phyloP scores from a whole-genome alignment of 1,140 invertebrate species.

The Caenorhabditis inopinata region DNA sequence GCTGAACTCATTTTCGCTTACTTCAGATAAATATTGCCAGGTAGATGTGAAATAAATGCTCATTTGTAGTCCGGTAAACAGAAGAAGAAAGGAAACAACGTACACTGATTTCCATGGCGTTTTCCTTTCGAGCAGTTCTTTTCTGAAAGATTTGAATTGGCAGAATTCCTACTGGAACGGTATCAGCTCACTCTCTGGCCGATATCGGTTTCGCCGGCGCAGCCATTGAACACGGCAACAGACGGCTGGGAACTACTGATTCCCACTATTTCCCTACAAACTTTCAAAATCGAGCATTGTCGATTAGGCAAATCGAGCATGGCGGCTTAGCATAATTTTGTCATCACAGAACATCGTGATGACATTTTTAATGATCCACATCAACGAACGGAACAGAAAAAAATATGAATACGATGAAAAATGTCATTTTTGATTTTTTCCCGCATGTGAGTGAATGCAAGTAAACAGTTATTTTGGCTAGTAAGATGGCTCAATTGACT shows the following conservation, averaged over 20 bases:
- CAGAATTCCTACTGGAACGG: too few species aligned
- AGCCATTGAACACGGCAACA: neutral
- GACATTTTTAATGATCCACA: too few species aligned
- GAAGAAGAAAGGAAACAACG: neutral
- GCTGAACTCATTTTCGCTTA: neutral
- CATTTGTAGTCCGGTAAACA: constrained; percentile 28
- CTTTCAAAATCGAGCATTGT: neutral
- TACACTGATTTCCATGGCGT: constrained; percentile 34
- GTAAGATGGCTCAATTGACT: too few species aligned
- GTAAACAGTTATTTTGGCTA: too few species aligned
- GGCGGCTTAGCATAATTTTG: neutral
- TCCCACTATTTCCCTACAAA: neutral
- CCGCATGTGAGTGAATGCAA: too few species aligned
- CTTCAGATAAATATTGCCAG: constrained; percentile 36
- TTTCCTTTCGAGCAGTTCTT: constrained; percentile 6
- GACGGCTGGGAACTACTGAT: neutral
- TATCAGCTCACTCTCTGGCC: constrained; percentile 10
- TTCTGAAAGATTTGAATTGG: neutral
- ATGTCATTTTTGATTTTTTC: too few species aligned
- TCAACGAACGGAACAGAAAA: too few species aligned
- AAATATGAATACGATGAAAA: too few species aligned
- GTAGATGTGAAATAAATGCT: constrained; percentile 36
- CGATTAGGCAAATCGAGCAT: constrained; percentile 1
- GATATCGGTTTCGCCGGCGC: neutral
- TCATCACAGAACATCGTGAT: constrained; percentile 4